Conservation (phyloP, 2,113 vertebrate species). For the Todiramphus chloris region DNA sequence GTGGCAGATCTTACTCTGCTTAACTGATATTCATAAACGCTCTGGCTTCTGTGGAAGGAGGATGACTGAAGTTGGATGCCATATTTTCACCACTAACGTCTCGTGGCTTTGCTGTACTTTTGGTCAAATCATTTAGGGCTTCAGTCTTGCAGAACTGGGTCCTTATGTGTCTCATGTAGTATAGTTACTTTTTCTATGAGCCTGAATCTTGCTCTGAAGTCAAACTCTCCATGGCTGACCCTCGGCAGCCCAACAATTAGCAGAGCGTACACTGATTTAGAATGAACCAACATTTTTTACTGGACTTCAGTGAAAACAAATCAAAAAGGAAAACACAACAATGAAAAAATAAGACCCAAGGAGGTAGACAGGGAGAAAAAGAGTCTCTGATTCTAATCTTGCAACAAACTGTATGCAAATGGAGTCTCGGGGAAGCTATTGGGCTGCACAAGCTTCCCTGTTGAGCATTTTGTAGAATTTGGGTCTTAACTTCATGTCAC, state of each 20-base stretch:
- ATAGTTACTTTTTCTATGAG: neutral
- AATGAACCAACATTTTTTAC: neutral
- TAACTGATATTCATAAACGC: neutral
- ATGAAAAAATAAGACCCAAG: neutral
- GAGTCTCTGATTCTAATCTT: neutral
- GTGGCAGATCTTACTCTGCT: neutral
- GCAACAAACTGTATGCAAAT: neutral
- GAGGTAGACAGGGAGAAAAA: neutral
- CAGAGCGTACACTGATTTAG: neutral
- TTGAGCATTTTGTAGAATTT: neutral
- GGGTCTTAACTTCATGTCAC: neutral
- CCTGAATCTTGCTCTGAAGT: neutral
- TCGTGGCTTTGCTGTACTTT: neutral
- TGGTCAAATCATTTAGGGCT: neutral
- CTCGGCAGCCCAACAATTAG: neutral
- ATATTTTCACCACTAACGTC: neutral
- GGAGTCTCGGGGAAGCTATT: neutral
- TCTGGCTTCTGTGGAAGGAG: neutral
- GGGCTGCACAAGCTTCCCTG: neutral
- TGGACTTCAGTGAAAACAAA: neutral
- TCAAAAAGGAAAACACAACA: neutral
- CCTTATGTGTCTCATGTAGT: neutral
- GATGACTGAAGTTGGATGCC: neutral
- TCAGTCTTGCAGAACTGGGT: neutral
- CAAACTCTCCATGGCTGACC: neutral